Conservation (phyloP, 2,888 invertebrate genomes). For the Clostera curtula region DNA sequence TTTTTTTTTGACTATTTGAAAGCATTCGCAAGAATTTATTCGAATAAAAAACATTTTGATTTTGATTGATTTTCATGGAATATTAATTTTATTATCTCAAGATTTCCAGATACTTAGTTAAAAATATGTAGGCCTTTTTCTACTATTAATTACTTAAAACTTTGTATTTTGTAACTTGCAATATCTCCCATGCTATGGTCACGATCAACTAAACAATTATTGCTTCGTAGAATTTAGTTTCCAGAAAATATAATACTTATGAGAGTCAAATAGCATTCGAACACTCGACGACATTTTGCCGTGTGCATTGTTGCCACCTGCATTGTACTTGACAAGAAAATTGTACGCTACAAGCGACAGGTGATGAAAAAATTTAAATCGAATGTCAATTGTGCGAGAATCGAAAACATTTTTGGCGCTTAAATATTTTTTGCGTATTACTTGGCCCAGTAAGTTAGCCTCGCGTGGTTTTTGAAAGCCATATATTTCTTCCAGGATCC, state of each 20-base stretch:
- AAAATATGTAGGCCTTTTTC: no score
- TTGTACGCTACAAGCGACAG: constrained; percentile 46
- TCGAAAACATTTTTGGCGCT: constrained; percentile 18
- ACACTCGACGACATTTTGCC: constrained; percentile 38
- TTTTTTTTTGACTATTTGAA: no score
- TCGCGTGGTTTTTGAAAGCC: neutral
- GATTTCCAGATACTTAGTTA: no score
- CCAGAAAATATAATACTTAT: constrained; percentile 5
- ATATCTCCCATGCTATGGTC: no score
- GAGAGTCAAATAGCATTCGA: constrained; percentile 10
- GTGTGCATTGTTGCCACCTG: constrained; percentile 45
- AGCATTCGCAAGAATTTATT: no score
- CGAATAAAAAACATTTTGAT: no score
- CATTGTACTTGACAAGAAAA: constrained; percentile 60
- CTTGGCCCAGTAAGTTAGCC: neutral
- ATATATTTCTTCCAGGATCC: constrained; percentile 1
- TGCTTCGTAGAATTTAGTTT: neutral
- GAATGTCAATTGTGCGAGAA: constrained; percentile 29
- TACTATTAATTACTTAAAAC: no score
- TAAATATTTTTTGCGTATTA: constrained; percentile 4
- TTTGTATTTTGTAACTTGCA: no score
- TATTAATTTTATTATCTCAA: no score
- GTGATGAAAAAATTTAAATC: constrained; percentile 34
- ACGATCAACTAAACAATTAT: neutral
- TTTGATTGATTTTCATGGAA: no score